Conservation (phyloP, 2,888 invertebrate genomes). For the Ectobius pallidus region DNA sequence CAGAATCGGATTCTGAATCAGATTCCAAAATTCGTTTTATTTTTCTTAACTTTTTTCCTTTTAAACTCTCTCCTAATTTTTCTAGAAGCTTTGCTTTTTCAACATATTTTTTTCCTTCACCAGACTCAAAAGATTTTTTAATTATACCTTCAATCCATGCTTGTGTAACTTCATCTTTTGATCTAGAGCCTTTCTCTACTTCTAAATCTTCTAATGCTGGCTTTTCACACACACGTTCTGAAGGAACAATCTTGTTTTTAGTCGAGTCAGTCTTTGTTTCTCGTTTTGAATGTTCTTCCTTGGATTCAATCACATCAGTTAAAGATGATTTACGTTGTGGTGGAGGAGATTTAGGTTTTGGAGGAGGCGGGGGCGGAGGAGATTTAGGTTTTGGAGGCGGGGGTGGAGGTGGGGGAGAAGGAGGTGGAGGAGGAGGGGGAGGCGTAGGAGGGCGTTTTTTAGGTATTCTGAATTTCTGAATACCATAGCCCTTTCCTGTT, state of each 20-base stretch:
- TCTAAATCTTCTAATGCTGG: background rate
- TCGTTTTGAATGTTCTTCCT: background rate
- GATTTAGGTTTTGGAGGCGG: background rate
- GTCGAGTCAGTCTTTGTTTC: no score
- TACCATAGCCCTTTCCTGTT: constrained; percentile 57
- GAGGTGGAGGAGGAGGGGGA: constrained; percentile 41
- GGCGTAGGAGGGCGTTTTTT: constrained; percentile 52
- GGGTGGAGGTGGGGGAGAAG: constrained; percentile 21
- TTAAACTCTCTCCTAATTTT: constrained; percentile 53
- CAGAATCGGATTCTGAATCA: constrained; percentile 54
- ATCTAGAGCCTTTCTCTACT: background rate
- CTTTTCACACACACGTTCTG: background rate
- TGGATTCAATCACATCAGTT: background rate
- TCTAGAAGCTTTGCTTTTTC: constrained; percentile 60
- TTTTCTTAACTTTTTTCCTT: constrained; percentile 63
- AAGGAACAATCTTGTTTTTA: constrained; percentile 41
- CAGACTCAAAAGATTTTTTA: constrained; percentile 49
- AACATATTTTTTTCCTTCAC: constrained; percentile 50
- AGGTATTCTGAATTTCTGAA: constrained; percentile 62
- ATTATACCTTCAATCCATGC: constrained; percentile 51
- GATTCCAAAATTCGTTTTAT: constrained; percentile 63
- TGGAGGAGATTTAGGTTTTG: background rate
- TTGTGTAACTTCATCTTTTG: constrained; percentile 48
- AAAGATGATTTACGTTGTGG: background rate
- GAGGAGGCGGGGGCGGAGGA: background rate